Evolutionary conservation across 2,113 vertebrate species (phyloP).

Genomic region (Sinocyclocheilus rhinocerous): DNA sequence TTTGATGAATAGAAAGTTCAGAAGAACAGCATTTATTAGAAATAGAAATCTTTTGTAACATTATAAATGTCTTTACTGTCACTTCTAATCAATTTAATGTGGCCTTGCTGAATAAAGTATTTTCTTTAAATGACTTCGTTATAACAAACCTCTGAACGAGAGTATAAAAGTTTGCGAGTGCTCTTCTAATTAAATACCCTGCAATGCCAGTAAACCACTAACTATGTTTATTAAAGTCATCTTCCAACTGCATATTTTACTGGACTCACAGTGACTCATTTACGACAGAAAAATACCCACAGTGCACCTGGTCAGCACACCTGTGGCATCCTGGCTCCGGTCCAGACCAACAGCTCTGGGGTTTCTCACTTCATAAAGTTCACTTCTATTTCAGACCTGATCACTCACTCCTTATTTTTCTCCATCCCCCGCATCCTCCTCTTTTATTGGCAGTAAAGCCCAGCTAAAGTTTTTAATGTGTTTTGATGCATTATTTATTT

Average conservation of each 20-base stretch:
- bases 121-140: background rate
- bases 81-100: background rate
- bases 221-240: conserved; percentile 29
- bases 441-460: conserved; percentile 71
- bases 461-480: conserved; percentile 78
- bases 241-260: conserved; percentile 19
- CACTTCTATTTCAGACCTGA: conserved; percentile 56
- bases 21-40: background rate
- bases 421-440: conserved; percentile 38
- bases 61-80: background rate
- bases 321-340: background rate
- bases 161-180: background rate
- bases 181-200: background rate
- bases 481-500: conserved; percentile 78
- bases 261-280: background rate
- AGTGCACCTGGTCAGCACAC: conserved; percentile 32
- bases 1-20: background rate
- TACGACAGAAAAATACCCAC: conserved; percentile 39
- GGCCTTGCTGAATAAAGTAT: background rate
- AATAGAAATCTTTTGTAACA: background rate
- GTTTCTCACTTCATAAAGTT: conserved; percentile 61
- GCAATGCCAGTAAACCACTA: conserved; percentile 4
- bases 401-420: conserved; percentile 32
- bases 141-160: background rate
- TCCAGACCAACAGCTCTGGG: conserved; percentile 18